These are phyloP conservation scores for Pherbina coryleti DNA, from an alignment of 2,888 invertebrate species.

Conservation along the genomic window DNA sequence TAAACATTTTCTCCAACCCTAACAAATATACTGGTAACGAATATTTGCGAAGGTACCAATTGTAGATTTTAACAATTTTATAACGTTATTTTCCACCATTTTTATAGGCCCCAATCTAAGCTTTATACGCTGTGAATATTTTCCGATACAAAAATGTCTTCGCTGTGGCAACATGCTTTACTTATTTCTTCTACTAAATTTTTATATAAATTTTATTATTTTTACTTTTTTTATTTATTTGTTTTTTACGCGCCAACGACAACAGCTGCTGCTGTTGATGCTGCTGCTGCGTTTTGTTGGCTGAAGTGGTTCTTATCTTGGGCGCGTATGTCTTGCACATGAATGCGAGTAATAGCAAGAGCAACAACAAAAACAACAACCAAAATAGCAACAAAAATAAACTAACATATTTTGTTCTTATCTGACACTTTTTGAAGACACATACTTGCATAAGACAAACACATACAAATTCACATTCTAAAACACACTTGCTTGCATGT, in stretches of 20 bases:
- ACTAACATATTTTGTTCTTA: slow-evolving; percentile 27
- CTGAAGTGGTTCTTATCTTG: slow-evolving; percentile 18
- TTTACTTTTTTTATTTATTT: background rate
- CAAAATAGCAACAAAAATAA: slow-evolving; percentile 28
- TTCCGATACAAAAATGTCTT: background rate
- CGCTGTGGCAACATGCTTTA: background rate
- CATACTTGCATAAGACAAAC: background rate
- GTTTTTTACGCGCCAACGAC: slow-evolving; percentile 28
- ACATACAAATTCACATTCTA: slow-evolving; percentile 29
- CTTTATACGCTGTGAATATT: background rate
- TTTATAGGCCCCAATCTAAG: background rate
- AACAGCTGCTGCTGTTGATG: slow-evolving; percentile 25
- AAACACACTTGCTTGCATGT: background rate
- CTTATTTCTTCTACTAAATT: background rate
- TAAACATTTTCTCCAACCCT: no score
- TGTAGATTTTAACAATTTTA: background rate
- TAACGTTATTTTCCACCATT: background rate
- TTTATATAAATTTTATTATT: background rate
- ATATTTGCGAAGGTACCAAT: no score
- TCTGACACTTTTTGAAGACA: slow-evolving; percentile 20
- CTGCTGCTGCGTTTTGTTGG: background rate
- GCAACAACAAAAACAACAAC: background rate
- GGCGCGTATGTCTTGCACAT: background rate
- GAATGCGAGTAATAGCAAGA: background rate
- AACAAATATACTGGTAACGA: no score